Evolutionary conservation across 2,888 invertebrate genomes (phyloP).

Genomic region (Lapara coniferarum): DNA sequence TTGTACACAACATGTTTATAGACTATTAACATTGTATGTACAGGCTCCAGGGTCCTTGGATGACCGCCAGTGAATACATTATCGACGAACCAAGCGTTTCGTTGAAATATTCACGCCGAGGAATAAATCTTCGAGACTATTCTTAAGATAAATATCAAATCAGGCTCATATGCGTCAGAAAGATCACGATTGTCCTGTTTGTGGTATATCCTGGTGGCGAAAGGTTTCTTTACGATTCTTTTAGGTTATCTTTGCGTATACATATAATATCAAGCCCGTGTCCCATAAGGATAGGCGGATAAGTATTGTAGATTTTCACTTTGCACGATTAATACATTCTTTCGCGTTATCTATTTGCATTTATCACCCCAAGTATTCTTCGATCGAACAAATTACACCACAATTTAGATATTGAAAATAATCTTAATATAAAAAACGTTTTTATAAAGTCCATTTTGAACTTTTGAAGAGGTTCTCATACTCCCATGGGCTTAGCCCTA

Average conservation of each 20-base stretch:
- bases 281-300: too few species aligned
- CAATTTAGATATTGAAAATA: too few species aligned
- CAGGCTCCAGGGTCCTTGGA: constrained; percentile 50
- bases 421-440: neutral
- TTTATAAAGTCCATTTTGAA: neutral
- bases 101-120: constrained; percentile 28
- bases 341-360: too few species aligned
- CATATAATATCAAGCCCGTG: too few species aligned
- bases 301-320: too few species aligned
- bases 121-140: constrained; percentile 15
- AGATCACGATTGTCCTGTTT: constrained; percentile 2
- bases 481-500: neutral
- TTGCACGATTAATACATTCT: too few species aligned
- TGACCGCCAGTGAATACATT: constrained; percentile 60
- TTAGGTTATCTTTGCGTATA: too few species aligned
- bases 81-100: constrained; percentile 32
- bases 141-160: constrained; percentile 14
- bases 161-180: constrained; percentile 3
- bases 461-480: neutral
- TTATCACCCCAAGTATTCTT: too few species aligned
- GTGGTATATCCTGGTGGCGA: constrained; percentile 5
- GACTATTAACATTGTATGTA: constrained; percentile 27
- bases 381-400: too few species aligned
- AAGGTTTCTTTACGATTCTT: neutral
- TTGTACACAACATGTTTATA: constrained; percentile 23